Base-by-base conservation (phyloP, 2,113 vertebrate genomes). In the Ascaphus truei region DNA sequence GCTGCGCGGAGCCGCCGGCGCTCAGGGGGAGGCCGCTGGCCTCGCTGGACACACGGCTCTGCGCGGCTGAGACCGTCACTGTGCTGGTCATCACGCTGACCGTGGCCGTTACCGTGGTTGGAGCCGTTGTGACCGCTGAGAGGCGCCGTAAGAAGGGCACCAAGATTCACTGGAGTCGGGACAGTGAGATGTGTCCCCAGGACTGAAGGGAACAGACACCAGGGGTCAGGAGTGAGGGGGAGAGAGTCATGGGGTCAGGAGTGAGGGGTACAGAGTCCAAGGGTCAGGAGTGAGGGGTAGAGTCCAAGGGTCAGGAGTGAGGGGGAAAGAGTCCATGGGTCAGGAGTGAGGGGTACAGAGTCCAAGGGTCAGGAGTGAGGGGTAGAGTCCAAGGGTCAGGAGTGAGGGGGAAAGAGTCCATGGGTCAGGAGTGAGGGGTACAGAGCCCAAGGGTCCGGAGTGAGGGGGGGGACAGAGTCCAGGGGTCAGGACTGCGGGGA, bases 1-100 rank as follows among this genome's bases (percentile, higher is more conserved):
- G 74, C 2, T 93, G 92, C 63, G 3, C 8, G 4, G 69, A 72
- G 4, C 89, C 90, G 0, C 20, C 72, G 0, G 78, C 81, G 22
- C 80, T 92, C 6, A 60, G 16, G 1, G 73, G 76, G 10, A 68
- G 79, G 60, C 75, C 62, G 16, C 76, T 92, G 30, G 78, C 20
- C 11, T 77, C 87, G 0, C 86, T 92, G 56, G 89, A 92, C 72
- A 74, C 74, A 0, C 68, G 79, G 68, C 76, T 93, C 64, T 93
- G 92, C 73, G 68, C 90, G 5, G 90, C 88, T 0, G 92, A 93
- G 77, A 91, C 88, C 0, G 88, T 90, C 52, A 93, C 90, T 0
- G 89, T 93, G 52, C 88, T 93, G 33, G 76, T 93, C 73, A 92
- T 93, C 51, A 89, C 88, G 2, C 27, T 86, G 45, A 92, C 90